Base-by-base conservation (phyloP, 2,113 vertebrate species). In the Natator depressus region DNA sequence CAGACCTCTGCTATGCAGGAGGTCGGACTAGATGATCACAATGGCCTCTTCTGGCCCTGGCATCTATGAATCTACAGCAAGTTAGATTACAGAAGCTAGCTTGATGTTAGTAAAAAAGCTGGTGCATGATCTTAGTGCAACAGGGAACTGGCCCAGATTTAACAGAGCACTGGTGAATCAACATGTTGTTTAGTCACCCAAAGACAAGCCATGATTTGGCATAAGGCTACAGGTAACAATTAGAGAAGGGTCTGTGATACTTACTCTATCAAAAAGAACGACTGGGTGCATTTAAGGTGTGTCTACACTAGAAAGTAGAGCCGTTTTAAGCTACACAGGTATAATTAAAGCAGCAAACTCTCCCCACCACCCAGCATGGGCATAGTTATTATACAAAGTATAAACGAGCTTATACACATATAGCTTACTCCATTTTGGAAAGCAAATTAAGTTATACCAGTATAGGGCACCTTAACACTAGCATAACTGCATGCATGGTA, bases 61-160 rank as follows among this genome's bases (percentile, higher is more conserved):
- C 82, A 87, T 90, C 78, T 80, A 75, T 78, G 11, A 7, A 4
- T 62, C 84, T 80, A 75, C 51, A 22, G 25, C 10, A 78, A 65
- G 47, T 90, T 14, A 57, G 82, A 10, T 38, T 85, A 6, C 75
- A 75, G 76, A 82, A 76, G 88, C 24, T 7, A 46, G 24, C 19
- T 5, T 65, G 47, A 0, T 5, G 16, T 12, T 10, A 69, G 83
- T 55, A 86, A 82, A 82, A 86, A 62, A 82, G 85, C 84, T 42
- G 87, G 55, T 1, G 0, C 85, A 89, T 25, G 27, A 20, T 55
- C 2, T 2, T 0, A 62, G 49, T 0, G 6, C n/a, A 31, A 80
- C 87, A 46, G 80, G 89, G 69, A 53, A 65, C 19, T 1, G 5
- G 25, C 35, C n/a, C 31, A 20, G 14, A 20, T 5, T 82, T 20